Evolutionary conservation across 1,140 invertebrate species (phyloP), one percentile per base, ranked within the genome.

Genomic region (Chironomus striatipennis): DNA sequence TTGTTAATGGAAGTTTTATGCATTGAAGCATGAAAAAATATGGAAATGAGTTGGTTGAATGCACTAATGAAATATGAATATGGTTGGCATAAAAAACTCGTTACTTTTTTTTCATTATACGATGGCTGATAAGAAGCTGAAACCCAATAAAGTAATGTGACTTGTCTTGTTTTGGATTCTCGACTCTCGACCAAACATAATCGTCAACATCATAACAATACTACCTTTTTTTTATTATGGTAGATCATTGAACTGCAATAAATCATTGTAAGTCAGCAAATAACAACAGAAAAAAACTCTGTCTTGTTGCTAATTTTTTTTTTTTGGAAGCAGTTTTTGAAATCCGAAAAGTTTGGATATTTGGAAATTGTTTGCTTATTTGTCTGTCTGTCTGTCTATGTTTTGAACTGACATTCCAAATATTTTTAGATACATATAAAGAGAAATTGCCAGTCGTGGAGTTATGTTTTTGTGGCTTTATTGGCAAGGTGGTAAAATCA

Each of bases 191-290:
- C 5, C 24, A 34, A 2, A 5, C 24, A 34, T 34, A 34, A 34
- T 34, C 5, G 24, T 34, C 5, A 34, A 34, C 5, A 34, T 34
- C 24, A 34, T 34, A 34, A 34, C 24, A 34, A 34, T 34, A 34
- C 24, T 34, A 5, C 24, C 24, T 34, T 57, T 57, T 18, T 70
- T 70, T 70, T 21, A 70, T 20, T 70, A 17, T 70, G 7, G 65
- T 10, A 70, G 65, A 70, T 70, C 65, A 70, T 70, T 70, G 65
- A 70, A 70, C 65, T 70, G 65, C 17, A 6, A 70, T 70, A 70
- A 70, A 70, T 70, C 65, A 70, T 70, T 70, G 65, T 70, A 70
- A 70, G 20, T 18, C 17, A 70, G 7, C 17, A 70, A 70, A 20
- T 67, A 17, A 67, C n/a, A 67, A 67, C 10, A 67, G 7, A 67